These are phyloP conservation scores for Meloidogyne chitwoodi DNA, from an alignment of 1,140 invertebrate species.

Conservation along the genomic window DNA sequence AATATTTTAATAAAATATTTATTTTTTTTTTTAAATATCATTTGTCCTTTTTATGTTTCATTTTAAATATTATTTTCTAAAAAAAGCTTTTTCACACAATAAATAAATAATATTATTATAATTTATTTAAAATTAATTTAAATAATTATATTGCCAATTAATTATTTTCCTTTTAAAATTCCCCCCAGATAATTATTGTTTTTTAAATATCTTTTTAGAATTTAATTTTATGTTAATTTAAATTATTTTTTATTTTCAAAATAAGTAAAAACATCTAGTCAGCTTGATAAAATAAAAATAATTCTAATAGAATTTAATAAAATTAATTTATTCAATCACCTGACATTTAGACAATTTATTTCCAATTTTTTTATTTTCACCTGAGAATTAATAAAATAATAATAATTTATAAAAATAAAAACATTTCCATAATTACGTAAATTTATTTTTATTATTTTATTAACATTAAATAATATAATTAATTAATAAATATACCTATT, in stretches of 20 bases:
- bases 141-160: too few species aligned
- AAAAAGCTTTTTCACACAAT: neutral
- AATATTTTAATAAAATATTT: neutral
- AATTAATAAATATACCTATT: too few species aligned
- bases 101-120: too few species aligned
- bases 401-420: too few species aligned
- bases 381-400: neutral
- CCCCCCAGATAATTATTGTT: too few species aligned
- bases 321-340: neutral
- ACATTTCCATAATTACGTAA: neutral
- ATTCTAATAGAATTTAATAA: neutral
- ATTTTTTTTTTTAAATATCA: neutral
- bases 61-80: neutral
- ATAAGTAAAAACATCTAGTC: too few species aligned
- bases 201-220: too few species aligned
- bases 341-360: neutral
- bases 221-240: too few species aligned
- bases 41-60: neutral
- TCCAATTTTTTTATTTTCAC: neutral
- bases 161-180: too few species aligned
- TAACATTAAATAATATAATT: too few species aligned
- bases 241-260: too few species aligned
- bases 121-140: too few species aligned
- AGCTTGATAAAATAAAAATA: neutral
- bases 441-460: neutral